A percentile compares a stretch with the other conserved stretches of the same genome.
phyloP scores from a whole-genome alignment of 1,140 invertebrate species.

The Pseudomyrmex cubaensis region DNA sequence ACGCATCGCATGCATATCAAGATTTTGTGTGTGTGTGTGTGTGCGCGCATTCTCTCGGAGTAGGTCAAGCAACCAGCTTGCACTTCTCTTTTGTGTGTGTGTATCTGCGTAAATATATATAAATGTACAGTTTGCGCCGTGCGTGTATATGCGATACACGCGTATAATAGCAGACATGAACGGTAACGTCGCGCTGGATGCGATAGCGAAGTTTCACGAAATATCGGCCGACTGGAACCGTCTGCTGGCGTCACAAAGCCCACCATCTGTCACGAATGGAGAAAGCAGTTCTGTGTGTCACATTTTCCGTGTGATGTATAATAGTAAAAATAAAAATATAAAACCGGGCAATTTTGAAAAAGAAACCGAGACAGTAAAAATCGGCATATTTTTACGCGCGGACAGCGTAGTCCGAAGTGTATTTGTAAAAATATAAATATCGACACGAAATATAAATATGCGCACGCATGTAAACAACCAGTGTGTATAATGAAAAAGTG shows the following conservation, averaged over 20 bases:
- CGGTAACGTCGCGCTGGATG: slow-evolving; percentile 20
- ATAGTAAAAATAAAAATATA: slow-evolving; percentile 24
- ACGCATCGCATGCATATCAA: slow-evolving; percentile 42
- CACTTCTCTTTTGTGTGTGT: not conserved
- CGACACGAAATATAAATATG: slow-evolving; percentile 6
- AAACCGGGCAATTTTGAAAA: slow-evolving; percentile 7
- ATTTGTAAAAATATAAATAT: not conserved
- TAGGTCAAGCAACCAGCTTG: slow-evolving; percentile 42
- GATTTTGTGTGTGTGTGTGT: not conserved
- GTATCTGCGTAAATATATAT: slow-evolving; percentile 46
- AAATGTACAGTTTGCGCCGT: slow-evolving; percentile 34
- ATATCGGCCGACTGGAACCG: slow-evolving; percentile 38
- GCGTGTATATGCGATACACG: not conserved
- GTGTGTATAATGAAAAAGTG: slow-evolving; percentile 5
- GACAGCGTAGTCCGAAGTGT: not conserved
- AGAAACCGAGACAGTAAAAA: not conserved
- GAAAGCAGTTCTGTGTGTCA: not conserved
- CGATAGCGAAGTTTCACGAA: slow-evolving; percentile 45
- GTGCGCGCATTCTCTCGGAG: slow-evolving; percentile 7
- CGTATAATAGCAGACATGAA: slow-evolving; percentile 25
- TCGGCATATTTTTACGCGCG: not conserved
- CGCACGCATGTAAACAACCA: not conserved
- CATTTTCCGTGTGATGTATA: slow-evolving; percentile 13
- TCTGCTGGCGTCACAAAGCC: slow-evolving; percentile 42
- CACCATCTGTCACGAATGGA: slow-evolving; percentile 40